Conservation (phyloP, 2,888 invertebrate genomes). For the Lampropteryx suffumata region DNA sequence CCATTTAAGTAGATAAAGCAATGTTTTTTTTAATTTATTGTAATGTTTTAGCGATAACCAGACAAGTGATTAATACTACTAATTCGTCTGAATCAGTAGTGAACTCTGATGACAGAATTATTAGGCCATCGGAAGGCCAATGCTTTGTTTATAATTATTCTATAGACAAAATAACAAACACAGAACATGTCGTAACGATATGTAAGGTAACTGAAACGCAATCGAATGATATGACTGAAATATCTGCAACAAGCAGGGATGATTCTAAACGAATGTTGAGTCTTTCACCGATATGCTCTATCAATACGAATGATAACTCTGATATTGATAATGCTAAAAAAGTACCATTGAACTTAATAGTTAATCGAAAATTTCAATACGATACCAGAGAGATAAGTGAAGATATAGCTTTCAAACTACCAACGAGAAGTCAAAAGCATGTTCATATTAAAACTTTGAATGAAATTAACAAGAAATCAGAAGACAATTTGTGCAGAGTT, state of each 20-base stretch:
- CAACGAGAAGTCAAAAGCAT: conserved; percentile 10
- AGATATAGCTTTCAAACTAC: background rate
- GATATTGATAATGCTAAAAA: conserved; percentile 2
- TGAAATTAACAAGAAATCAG: background rate
- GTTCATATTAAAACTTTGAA: conserved; percentile 2
- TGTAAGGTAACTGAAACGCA: conserved; percentile 16
- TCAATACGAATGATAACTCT: conserved; percentile 44
- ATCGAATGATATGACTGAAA: conserved; percentile 24
- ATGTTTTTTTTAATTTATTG: background rate
- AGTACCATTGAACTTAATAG: conserved; percentile 9
- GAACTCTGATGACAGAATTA: no score
- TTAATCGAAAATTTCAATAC: conserved; percentile 14
- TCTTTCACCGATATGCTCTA: conserved; percentile 53
- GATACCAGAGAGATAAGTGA: conserved; percentile 2
- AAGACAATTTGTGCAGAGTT: conserved; percentile 3
- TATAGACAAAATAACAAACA: conserved; percentile 39
- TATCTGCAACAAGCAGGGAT: conserved; percentile 9
- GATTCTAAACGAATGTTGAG: conserved; percentile 43
- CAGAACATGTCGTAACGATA: conserved; percentile 25
- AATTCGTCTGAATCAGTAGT: background rate
- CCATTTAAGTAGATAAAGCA: no score
- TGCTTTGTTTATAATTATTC: conserved; percentile 1
- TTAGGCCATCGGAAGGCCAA: no score
- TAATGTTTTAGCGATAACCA: conserved; percentile 7
- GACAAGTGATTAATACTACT: background rate